Evolutionary conservation across 2,113 vertebrate species (phyloP).

Genomic region (Bufo bufo): DNA sequence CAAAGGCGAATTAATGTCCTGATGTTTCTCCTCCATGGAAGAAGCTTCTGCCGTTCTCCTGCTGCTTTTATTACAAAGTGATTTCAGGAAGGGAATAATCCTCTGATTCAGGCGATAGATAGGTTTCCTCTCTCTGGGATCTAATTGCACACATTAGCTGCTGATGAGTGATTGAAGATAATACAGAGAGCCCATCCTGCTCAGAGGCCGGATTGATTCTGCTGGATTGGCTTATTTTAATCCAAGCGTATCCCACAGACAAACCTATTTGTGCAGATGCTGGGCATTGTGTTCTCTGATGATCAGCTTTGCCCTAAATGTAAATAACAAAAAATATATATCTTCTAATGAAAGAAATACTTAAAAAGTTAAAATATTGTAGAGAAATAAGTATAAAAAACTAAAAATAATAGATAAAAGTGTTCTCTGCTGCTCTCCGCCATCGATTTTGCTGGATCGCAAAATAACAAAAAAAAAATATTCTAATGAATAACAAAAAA

Average conservation of each 20-base stretch:
- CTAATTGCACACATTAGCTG: conserved; percentile 57
- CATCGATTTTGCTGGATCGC: neutral
- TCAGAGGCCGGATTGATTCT: conserved; percentile 32
- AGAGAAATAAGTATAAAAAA: too few relatives aligned
- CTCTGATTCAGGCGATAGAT: conserved; percentile 54
- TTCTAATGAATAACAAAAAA: too few relatives aligned
- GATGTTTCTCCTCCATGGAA: conserved; percentile 44
- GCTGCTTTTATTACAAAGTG: conserved; percentile 53
- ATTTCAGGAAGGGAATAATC: conserved; percentile 53
- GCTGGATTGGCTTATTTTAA: conserved; percentile 48
- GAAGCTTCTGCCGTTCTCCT: conserved; percentile 15
- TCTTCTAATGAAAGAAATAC: too few relatives aligned
- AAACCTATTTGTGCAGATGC: conserved; percentile 26
- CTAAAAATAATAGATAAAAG: too few relatives aligned
- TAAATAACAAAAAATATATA: too few relatives aligned
- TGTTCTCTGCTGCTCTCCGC: neutral
- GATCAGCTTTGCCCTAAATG: too few relatives aligned
- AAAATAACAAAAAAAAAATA: neutral
- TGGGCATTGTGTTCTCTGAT: neutral
- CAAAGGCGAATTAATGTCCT: conserved; percentile 57
- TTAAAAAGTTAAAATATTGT: too few relatives aligned
- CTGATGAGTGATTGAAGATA: conserved; percentile 55
- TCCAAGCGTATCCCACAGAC: conserved; percentile 49
- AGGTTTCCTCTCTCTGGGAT: conserved; percentile 55
- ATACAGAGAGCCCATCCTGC: conserved; percentile 43